phyloP scores from a whole-genome alignment of 2,888 invertebrate genomes.

The Archaeoteleia sp. region DNA sequence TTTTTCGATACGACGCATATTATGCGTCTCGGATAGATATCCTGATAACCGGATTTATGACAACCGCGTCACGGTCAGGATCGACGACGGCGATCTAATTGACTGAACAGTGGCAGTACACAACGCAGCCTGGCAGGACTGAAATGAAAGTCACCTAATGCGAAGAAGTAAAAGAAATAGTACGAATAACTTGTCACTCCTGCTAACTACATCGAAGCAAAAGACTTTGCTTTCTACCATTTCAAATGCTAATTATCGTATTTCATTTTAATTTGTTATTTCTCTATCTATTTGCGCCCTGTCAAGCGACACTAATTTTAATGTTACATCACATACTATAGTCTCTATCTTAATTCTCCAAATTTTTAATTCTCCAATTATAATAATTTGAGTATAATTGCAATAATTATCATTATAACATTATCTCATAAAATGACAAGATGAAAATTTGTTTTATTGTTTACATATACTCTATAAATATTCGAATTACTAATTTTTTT shows the following conservation, averaged over 20 bases:
- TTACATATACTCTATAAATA: no score
- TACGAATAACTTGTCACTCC: slow-evolving; percentile 46
- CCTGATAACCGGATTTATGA: slow-evolving; percentile 53
- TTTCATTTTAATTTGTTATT: not conserved
- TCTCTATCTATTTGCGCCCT: no score
- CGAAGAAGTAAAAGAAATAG: slow-evolving; percentile 40
- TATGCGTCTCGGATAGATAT: slow-evolving; percentile 29
- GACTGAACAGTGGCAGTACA: slow-evolving; percentile 40
- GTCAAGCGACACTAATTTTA: no score
- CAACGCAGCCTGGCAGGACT: slow-evolving; percentile 34
- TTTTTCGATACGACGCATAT: not conserved
- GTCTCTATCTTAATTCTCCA: no score
- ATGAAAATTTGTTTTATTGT: no score
- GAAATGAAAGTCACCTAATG: slow-evolving; percentile 49
- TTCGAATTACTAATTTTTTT: no score
- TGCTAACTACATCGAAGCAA: slow-evolving; percentile 16
- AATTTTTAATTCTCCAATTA: no score
- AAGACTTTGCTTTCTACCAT: slow-evolving; percentile 40
- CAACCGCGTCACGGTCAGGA: slow-evolving; percentile 54
- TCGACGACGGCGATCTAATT: slow-evolving; percentile 52
- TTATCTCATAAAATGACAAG: no score
- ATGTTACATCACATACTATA: no score
- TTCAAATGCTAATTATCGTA: slow-evolving; percentile 39
- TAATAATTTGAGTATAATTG: no score
- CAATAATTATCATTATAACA: no score